A percentile compares a stretch with the other conserved stretches of the same genome.
phyloP scores from a whole-genome alignment of 2,797 vertebrate genomes.

The Acropternis orthonyx region DNA sequence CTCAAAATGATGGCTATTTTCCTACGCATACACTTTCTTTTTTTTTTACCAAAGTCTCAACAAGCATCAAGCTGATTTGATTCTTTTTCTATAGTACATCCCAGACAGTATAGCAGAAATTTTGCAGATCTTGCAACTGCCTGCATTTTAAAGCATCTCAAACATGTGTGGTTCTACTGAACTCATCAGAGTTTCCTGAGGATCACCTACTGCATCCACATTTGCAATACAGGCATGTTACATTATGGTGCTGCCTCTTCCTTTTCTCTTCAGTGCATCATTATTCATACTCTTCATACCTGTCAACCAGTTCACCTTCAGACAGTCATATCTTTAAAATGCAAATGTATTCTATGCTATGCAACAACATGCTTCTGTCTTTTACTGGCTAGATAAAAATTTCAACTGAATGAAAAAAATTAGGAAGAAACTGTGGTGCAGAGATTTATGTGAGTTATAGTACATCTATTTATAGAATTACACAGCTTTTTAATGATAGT shows the following conservation, averaged over 20 bases:
- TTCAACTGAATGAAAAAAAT: not conserved
- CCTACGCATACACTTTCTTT: not conserved
- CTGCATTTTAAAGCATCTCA: not conserved
- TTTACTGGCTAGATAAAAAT: not conserved
- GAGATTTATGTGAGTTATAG: constrained; percentile 8
- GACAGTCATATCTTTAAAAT: not conserved
- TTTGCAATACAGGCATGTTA: not conserved
- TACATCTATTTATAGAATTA: constrained; percentile 26
- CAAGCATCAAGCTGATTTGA: not conserved
- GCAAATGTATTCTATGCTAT: not conserved
- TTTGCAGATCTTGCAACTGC: not conserved
- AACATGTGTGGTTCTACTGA: not conserved
- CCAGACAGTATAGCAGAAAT: not conserved
- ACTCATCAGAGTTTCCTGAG: not conserved
- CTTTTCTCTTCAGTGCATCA: not conserved
- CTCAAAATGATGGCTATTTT: not conserved
- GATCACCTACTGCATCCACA: not conserved
- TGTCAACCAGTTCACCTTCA: constrained; percentile 18
- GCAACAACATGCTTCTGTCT: not conserved
- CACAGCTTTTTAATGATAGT: not conserved
- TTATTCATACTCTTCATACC: not conserved
- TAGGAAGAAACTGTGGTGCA: not conserved
- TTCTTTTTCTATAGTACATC: not conserved
- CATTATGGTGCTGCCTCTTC: not conserved
- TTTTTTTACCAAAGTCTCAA: not conserved